Evolutionary conservation across 2,797 vertebrate genomes (phyloP), one percentile per base, ranked within the genome.

Genomic region (Rallus crepitans): DNA sequence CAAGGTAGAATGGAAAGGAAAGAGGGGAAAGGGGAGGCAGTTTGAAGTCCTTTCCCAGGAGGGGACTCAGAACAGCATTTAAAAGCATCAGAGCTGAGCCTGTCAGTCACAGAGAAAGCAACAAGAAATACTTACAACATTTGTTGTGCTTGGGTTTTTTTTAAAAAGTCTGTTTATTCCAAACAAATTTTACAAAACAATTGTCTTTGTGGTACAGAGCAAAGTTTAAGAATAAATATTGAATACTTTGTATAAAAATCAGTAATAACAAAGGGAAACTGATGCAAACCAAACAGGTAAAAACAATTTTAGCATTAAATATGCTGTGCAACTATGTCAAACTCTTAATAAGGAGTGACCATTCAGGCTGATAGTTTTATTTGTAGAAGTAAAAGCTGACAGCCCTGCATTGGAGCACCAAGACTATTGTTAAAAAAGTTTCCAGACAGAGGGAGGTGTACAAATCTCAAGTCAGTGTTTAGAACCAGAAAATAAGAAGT

Each of bases 141-240:
- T 70, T 52, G 48, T 45, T 71, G 89, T 57, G 17, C 10, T 89
- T 61, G 17, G 12, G 3, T 4, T 57, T 8, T 70, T 94, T 89
- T 83, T 17, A 89, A 90, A 95, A 86, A 76, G 50, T 95, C 85
- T 93, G 68, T 98, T 98, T 98, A 98, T 98, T 98, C 96, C 94
- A 98, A 98, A 98, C 85, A 96, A 89, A 61, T 96, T 97, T 98
- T 97, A 94, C 87, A 93, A 97, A 97, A 89, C 75, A 95, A 93
- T 66, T 87, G 87, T 95, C 66, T 94, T 96, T 97, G 85, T 94
- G 89, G 82, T 96, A 97, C 70, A 97, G 96, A 97, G 82, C 85
- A 97, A 97, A 96, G 73, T 96, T 95, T 91, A 97, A 91, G 97
- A 97, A 98, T 98, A 98, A 98, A 98, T 98, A 98, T 60, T 96